phyloP scores from a whole-genome alignment of 2,113 vertebrate species.

The Ptilorrhoa leucosticta region DNA sequence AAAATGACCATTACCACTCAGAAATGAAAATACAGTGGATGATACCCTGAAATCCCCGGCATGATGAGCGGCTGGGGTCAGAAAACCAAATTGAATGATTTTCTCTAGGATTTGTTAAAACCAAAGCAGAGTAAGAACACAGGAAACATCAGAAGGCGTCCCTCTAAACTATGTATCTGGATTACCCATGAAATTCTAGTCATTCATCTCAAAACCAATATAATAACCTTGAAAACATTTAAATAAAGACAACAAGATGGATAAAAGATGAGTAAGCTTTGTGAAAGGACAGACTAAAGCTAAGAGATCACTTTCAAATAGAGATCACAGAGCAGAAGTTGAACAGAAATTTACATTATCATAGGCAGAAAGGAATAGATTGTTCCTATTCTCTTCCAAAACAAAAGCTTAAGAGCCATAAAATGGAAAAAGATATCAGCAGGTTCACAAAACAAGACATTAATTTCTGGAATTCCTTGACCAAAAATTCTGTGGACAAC shows the following conservation, averaged over 20 bases:
- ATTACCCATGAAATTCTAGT: neutral
- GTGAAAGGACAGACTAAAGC: neutral
- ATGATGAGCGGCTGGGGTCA: neutral
- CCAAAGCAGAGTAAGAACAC: neutral
- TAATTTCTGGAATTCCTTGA: neutral
- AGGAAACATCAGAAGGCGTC: neutral
- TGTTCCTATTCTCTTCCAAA: neutral
- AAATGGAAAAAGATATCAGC: neutral
- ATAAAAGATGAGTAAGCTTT: neutral
- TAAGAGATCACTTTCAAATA: neutral
- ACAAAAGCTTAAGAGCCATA: neutral
- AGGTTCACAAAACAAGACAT: neutral
- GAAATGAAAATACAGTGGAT: neutral
- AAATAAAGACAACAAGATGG: neutral
- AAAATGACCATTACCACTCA: neutral
- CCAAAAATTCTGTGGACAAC: neutral
- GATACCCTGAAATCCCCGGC: neutral
- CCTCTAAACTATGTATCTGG: neutral
- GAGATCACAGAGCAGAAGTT: neutral
- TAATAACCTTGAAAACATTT: neutral
- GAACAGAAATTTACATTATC: neutral
- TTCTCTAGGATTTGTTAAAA: neutral
- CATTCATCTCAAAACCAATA: neutral
- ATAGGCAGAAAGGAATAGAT: neutral
- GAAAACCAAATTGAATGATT: neutral